Evolutionary conservation across 92 coral and sea anemone genomes (phyloP).

Genomic region (Montipora capitata): DNA sequence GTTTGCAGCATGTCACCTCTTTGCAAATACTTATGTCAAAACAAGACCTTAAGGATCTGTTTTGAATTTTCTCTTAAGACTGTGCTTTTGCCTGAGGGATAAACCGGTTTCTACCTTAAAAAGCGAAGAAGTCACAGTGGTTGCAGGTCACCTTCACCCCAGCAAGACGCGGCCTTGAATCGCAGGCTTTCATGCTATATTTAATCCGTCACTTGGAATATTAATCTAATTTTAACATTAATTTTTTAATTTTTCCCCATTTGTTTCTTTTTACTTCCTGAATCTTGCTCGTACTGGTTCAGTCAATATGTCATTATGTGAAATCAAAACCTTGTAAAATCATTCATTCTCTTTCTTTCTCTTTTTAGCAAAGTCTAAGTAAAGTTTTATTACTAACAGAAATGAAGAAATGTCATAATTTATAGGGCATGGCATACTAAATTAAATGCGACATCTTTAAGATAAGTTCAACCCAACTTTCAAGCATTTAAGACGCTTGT

Average conservation of each 20-base stretch:
- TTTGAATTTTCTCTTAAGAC: no score
- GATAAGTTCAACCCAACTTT: no score
- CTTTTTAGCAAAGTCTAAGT: neutral
- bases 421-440: neutral
- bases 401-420: no score
- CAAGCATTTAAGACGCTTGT: neutral
- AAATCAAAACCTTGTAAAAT: neutral
- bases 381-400: neutral
- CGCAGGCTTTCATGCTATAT: neutral
- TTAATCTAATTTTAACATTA: neutral
- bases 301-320: conserved; percentile 7
- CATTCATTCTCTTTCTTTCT: no score
- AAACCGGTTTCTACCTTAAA: no score
- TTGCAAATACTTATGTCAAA: no score
- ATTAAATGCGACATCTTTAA: neutral
- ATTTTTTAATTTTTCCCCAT: no score
- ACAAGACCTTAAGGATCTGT: no score
- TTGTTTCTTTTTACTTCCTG: no score
- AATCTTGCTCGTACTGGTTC: neutral
- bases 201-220: neutral
- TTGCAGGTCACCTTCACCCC: neutral
- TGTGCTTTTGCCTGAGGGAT: no score
- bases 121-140: no score
- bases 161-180: neutral
- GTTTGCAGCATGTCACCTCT: no score